phyloP scores from a whole-genome alignment of 2,888 invertebrate species.

The Girardia tigrina region DNA sequence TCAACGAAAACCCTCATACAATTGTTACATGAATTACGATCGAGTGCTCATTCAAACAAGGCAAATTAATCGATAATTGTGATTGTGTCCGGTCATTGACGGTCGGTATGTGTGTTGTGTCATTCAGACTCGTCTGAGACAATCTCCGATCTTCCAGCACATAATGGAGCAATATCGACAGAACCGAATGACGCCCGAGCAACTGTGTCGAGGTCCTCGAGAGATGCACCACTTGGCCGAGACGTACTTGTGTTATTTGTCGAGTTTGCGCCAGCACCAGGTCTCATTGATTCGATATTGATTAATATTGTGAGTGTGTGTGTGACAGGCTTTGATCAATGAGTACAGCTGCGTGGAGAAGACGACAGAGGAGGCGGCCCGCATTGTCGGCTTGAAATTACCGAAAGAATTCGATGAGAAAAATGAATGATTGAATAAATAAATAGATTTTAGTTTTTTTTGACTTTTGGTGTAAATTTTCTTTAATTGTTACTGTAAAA shows the following conservation, averaged over 20 bases:
- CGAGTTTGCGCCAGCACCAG: background rate
- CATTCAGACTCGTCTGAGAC: too few species aligned
- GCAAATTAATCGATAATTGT: too few species aligned
- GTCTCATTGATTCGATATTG: background rate
- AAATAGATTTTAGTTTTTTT: too few species aligned
- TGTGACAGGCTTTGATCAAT: background rate
- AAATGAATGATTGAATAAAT: background rate
- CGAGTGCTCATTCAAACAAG: too few species aligned
- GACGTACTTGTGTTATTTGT: background rate
- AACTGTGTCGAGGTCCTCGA: background rate
- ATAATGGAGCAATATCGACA: conserved; percentile 1
- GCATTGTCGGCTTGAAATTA: background rate
- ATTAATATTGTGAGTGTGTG: background rate
- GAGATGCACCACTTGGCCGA: background rate
- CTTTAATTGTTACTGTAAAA: too few species aligned
- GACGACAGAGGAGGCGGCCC: background rate
- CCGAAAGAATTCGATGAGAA: background rate
- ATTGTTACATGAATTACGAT: too few species aligned
- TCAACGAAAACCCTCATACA: too few species aligned
- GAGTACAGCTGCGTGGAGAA: background rate
- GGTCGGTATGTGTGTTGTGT: too few species aligned
- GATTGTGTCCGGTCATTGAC: too few species aligned
- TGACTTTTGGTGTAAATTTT: too few species aligned
- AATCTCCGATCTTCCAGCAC: background rate
- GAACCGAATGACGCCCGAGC: background rate